Conservation (phyloP, 2,113 vertebrate genomes). For the Cisticola juncidis region DNA sequence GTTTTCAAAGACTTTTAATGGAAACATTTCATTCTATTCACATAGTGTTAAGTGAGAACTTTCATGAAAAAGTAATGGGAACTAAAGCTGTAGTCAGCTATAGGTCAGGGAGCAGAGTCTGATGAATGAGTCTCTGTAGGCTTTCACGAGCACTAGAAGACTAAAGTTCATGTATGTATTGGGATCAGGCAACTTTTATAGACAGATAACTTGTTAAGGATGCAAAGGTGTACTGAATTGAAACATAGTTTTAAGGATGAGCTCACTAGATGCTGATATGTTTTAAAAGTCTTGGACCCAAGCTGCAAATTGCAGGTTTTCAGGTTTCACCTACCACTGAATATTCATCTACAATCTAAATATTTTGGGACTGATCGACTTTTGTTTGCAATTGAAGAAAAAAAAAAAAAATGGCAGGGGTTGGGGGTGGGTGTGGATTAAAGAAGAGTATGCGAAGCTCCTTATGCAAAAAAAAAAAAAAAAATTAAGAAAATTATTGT, state of each 20-base stretch:
- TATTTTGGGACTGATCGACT: not conserved
- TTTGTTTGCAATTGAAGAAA: not conserved
- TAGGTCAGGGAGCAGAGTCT: not conserved
- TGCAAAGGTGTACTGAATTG: not conserved
- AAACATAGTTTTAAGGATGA: not conserved
- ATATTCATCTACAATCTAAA: not conserved
- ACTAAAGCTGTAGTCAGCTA: not conserved
- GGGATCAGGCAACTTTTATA: not conserved
- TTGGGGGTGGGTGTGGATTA: not conserved
- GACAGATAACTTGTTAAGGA: not conserved
- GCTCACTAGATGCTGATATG: not conserved
- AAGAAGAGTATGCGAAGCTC: not conserved
- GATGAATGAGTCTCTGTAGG: not conserved
- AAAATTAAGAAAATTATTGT: not conserved
- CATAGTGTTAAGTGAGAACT: not conserved
- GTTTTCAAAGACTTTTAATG: not conserved
- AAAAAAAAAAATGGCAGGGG: not conserved
- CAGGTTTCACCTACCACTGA: not conserved
- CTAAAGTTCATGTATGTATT: not conserved
- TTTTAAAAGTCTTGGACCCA: not conserved
- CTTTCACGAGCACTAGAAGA: not conserved
- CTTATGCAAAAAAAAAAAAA: not conserved
- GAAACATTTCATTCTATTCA: not conserved
- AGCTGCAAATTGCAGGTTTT: not conserved
- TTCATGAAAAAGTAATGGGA: not conserved